Evolutionary conservation across 2,888 invertebrate species (phyloP).

Genomic region (Odiellus spinosus): DNA sequence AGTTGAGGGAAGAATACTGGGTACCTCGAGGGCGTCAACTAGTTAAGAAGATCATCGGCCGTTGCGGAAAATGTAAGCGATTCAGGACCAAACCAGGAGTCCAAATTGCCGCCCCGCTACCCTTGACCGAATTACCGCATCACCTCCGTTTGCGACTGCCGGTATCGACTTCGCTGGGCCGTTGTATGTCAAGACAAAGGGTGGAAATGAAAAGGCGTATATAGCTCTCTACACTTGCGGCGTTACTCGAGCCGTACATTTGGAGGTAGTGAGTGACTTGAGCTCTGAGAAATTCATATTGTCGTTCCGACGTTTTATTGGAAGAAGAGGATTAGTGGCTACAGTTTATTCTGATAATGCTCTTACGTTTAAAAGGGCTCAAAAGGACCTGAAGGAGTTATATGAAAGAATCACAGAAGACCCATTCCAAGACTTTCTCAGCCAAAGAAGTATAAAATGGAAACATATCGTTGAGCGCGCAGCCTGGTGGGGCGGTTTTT

Average conservation of each 20-base stretch:
- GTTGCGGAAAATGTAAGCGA: conserved; percentile 1
- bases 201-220: background rate
- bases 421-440: too few species aligned
- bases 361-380: conserved; percentile 1
- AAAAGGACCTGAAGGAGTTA: background rate
- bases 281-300: conserved; percentile 1
- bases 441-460: too few species aligned
- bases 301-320: conserved; percentile 1
- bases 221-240: background rate
- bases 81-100: too few species aligned
- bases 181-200: too few species aligned
- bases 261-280: background rate
- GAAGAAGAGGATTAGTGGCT: background rate
- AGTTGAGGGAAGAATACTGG: conserved; percentile 12
- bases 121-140: too few species aligned
- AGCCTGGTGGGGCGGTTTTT: too few species aligned
- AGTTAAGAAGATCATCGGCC: conserved; percentile 7
- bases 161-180: too few species aligned
- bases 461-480: too few species aligned
- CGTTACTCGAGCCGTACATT: background rate
- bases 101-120: too few species aligned
- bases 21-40: conserved; percentile 8
- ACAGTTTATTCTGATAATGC: conserved; percentile 2
- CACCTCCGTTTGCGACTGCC: too few species aligned
- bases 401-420: background rate